phyloP scores from a whole-genome alignment of 2,797 vertebrate genomes.

The Myotis vivesi region DNA sequence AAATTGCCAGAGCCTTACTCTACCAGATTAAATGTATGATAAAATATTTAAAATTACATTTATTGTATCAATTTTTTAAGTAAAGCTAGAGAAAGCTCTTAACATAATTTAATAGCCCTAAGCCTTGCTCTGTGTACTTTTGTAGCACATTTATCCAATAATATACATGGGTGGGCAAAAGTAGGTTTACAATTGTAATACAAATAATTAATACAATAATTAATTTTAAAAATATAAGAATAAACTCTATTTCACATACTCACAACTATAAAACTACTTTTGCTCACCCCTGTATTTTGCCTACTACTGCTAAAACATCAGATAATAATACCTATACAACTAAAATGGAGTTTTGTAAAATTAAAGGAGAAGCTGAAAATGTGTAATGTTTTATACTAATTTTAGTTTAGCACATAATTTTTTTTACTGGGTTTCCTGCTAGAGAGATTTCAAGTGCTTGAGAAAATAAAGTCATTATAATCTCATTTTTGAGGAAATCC shows the following conservation, averaged over 20 bases:
- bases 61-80: constrained; percentile 72
- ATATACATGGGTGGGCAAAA: not conserved
- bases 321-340: constrained; percentile 68
- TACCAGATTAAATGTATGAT: constrained; percentile 70
- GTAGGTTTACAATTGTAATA: not conserved
- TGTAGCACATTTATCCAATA: constrained; percentile 55
- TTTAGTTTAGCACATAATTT: constrained; percentile 74
- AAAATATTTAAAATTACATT: constrained; percentile 74
- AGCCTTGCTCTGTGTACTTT: constrained; percentile 38
- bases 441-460: constrained; percentile 68
- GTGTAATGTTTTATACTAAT: constrained; percentile 72
- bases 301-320: constrained; percentile 63
- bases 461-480: constrained; percentile 77
- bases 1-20: constrained; percentile 65
- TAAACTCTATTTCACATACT: not conserved
- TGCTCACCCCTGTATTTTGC: constrained; percentile 28
- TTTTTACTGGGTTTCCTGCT: constrained; percentile 71
- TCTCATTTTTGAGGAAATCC: constrained; percentile 70
- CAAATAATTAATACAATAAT: not conserved
- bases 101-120: constrained; percentile 63
- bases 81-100: constrained; percentile 65
- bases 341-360: constrained; percentile 69
- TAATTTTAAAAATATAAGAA: not conserved
- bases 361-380: constrained; percentile 69
- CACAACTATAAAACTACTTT: not conserved